Conservation (phyloP, 2,113 vertebrate species). For the Gulo gulo region DNA sequence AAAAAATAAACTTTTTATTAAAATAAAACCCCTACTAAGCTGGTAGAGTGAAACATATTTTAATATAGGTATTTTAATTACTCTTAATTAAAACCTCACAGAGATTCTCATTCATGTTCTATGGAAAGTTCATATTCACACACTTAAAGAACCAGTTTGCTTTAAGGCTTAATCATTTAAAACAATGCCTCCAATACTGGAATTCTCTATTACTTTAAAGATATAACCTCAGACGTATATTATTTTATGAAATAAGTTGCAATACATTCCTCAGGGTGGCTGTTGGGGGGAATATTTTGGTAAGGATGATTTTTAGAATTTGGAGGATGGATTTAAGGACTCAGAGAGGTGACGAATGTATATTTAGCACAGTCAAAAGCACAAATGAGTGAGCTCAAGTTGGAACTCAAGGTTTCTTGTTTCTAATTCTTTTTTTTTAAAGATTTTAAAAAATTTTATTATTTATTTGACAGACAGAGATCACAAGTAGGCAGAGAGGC, state of each 20-base stretch:
- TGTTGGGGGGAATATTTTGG: background rate
- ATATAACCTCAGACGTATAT: background rate
- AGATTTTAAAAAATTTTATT: too few species aligned
- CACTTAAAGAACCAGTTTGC: conserved; percentile 5
- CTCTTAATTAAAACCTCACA: conserved; percentile 52
- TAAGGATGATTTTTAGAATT: background rate
- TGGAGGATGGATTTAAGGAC: background rate
- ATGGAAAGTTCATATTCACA: conserved; percentile 4
- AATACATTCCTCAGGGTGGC: background rate
- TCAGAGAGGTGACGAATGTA: background rate
- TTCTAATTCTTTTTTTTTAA: background rate
- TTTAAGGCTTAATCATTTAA: background rate
- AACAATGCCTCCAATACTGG: background rate
- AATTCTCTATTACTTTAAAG: background rate
- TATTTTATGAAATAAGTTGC: conserved; percentile 21
- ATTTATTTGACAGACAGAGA: too few species aligned
- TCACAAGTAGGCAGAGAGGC: too few species aligned
- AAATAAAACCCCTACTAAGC: conserved; percentile 48
- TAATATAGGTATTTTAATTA: conserved; percentile 56
- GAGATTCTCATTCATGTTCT: conserved; percentile 18
- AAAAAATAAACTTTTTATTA: conserved; percentile 11
- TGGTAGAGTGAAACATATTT: conserved; percentile 17
- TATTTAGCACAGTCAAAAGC: background rate
- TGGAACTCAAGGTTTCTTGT: background rate
- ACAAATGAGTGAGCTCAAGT: background rate